These are phyloP conservation scores for Lasioglossum lativentre DNA, from an alignment of 2,888 invertebrate species.

Conservation along the genomic window DNA sequence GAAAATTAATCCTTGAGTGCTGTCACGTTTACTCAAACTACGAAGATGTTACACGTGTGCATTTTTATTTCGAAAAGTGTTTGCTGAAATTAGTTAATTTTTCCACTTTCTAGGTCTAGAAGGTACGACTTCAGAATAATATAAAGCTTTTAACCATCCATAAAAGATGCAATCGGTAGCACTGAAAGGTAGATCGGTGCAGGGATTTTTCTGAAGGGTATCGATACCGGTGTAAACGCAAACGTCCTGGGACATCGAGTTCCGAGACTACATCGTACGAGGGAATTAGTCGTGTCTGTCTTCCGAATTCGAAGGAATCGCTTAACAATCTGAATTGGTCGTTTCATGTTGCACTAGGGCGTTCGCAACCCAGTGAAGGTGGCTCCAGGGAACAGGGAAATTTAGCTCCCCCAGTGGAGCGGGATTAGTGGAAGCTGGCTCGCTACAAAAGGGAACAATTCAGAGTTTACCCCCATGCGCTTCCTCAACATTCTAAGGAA, in stretches of 20 bases:
- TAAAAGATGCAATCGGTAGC: neutral
- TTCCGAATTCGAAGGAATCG: constrained; percentile 11
- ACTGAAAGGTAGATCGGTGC: neutral
- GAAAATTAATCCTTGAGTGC: neutral
- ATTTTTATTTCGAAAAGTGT: neutral
- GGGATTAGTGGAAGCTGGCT: constrained; percentile 2
- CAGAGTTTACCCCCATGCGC: neutral
- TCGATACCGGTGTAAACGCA: neutral
- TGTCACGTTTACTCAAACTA: neutral
- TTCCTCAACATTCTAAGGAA: constrained; percentile 14
- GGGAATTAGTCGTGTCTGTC: neutral
- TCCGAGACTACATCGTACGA: neutral
- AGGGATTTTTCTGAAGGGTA: neutral
- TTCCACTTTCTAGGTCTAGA: neutral
- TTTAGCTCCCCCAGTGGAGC: constrained; percentile 3
- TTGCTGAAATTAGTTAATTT: neutral
- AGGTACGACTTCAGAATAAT: neutral
- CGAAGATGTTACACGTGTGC: neutral
- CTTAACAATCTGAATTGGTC: constrained; percentile 23
- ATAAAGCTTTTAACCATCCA: neutral
- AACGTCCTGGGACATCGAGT: neutral
- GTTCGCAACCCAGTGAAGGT: constrained; percentile 2
- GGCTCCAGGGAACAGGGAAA: constrained; percentile 7
- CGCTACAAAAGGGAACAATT: neutral
- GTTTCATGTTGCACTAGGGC: constrained; percentile 1